These are phyloP conservation scores for Acrocephalus scirpaceus DNA, from an alignment of 2,797 vertebrate genomes.

Conservation along the genomic window DNA sequence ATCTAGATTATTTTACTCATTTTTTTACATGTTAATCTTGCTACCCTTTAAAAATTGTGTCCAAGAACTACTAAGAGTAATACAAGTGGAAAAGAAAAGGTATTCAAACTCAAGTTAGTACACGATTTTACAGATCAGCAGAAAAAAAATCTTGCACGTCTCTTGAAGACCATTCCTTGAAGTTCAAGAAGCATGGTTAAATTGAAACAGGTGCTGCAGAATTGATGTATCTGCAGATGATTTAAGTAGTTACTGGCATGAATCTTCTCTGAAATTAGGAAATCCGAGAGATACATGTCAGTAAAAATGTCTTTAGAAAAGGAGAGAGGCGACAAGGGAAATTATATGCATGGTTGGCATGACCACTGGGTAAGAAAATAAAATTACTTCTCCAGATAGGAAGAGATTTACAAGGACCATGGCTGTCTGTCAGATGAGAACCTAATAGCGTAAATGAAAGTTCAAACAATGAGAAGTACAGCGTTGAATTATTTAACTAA, in stretches of 20 bases:
- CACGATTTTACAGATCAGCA: not conserved
- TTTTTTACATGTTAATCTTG: not conserved
- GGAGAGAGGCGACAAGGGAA: not conserved
- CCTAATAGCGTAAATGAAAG: constrained; percentile 8
- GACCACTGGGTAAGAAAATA: constrained; percentile 19
- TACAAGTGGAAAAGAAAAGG: not conserved
- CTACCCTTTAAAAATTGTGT: not conserved
- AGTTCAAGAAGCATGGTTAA: not conserved
- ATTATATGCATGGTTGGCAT: not conserved
- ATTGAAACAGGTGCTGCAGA: not conserved
- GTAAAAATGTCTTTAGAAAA: not conserved
- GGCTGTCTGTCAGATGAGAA: constrained; percentile 19
- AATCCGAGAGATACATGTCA: not conserved
- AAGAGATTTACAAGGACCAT: constrained; percentile 19
- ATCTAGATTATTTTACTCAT: not conserved
- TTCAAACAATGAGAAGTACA: constrained; percentile 8
- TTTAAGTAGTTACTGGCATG: not conserved
- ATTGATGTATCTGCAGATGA: not conserved
- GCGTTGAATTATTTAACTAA: constrained; percentile 53
- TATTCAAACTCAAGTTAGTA: not conserved
- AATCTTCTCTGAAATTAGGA: constrained; percentile 24
- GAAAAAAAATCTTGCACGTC: not conserved
- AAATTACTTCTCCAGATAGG: constrained; percentile 37
- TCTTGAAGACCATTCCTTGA: not conserved
- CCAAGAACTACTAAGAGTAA: not conserved